Base-by-base conservation (phyloP, 2,797 vertebrate species). In the Leptatherina wallacei region DNA sequence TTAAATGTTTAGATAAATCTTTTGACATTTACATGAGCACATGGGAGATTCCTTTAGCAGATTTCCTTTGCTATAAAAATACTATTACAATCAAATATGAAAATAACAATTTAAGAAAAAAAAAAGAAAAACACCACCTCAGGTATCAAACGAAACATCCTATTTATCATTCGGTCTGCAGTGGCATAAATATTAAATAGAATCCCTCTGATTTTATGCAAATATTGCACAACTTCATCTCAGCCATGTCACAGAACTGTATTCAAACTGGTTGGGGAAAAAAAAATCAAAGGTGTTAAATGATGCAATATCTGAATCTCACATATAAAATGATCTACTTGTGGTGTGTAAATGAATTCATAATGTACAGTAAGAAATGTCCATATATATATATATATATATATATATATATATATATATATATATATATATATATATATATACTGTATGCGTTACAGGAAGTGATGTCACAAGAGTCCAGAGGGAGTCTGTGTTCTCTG, bases 151-250 rank as follows among this genome's bases (percentile, higher is more conserved):
- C 54, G 49, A 63, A 74, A 78, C 83, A 85, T 78, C 85, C 72
- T 30, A n/a, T 65, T 73, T 66, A 16, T 56, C 32, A 57, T 76
- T 76, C 64, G 44, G 61, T 80, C 75, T 69, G 74, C 66, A 75
- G 30, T 79, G 27, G 78, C 77, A 93, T 93, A 94, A 93, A 95
- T 93, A 94, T 92, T 90, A 93, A 95, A 94, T 93, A 89, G 75
- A 86, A 84, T 79, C 83, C 80, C 81, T 89, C 90, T 64, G 30
- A 58, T 71, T 69, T 85, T 78, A 89, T 93, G 93, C 90, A 94
- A 95, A 94, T 94, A 93, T 95, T 94, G 94, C 94, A 95, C 90
- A 91, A 71, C 71, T 81, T 85, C 44, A 83, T 89, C 58, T 81
- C 73, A 77, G 82, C 77, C 85, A 63, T 73, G 40, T 82, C 76